Base-by-base conservation (phyloP, 2,888 invertebrate species). In the Stegophylla sp. region DNA sequence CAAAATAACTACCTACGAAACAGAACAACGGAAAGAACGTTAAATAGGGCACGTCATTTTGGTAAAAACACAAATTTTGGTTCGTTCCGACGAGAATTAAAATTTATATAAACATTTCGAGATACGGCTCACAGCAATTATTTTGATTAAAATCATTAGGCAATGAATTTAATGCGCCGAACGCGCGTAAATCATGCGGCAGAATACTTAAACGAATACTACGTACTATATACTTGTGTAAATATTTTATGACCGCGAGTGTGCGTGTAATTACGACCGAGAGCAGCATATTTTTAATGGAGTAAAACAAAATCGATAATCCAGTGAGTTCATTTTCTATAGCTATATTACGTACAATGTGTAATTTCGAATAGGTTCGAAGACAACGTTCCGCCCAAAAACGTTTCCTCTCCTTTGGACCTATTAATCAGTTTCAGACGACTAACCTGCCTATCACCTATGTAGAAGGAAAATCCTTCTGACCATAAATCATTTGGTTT, bases 391-490 rank as follows among this genome's bases (percentile, higher is more conserved):
- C n/a, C n/a, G 48, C 28, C 28, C 3, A 3, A 45, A 43, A 28
- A 61, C 17, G 7, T 23, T 51, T 75, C 23, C 2, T 23, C 48
- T 23, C 20, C 34, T 23, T 12, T 28, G 53, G 13, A 53, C 17
- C 75, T 64, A 75, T 75, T 75, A 75, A 75, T 75, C 75, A 64
- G 64, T 53, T 51, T 53, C 41, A 3, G 64, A 64, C n/a, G n/a
- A n/a, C n/a, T n/a, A n/a, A n/a, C 51, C 4, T 64, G 23, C 51
- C 23, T 34, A 23, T 51, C 64, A 41, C 41, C 34, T n/a, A n/a
- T 3, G 41, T 64, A 41, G 3, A n/a, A 64, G 20, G 53, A 17
- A 41, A 61, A 75, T 75, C 51, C 7, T 51, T 23, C 3, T 41
- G 23, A 41, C 75, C 51, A 51, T 75, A 64, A 75, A 75, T 75